Conservation (phyloP, 2,113 vertebrate genomes). For the Talpa occidentalis region DNA sequence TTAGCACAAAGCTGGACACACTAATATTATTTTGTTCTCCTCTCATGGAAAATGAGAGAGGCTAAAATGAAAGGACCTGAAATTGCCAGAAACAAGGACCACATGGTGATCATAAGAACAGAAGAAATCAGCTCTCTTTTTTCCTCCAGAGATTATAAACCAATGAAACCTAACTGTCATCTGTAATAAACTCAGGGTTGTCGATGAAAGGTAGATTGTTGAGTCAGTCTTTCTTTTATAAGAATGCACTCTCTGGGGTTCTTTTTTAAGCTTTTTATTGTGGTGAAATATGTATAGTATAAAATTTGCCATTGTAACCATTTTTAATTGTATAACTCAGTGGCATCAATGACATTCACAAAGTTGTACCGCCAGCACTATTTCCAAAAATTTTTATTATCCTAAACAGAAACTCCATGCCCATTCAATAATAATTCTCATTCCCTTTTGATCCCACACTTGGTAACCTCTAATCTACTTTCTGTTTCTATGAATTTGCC, state of each 20-base stretch:
- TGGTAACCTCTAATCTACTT: background rate
- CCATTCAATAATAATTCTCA: background rate
- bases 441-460: background rate
- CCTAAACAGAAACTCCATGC: background rate
- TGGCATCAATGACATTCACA: background rate
- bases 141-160: background rate
- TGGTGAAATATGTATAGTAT: background rate
- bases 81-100: background rate
- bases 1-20: background rate
- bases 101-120: background rate
- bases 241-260: background rate
- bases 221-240: background rate
- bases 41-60: background rate
- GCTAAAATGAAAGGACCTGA: background rate
- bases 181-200: background rate
- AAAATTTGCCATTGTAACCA: background rate
- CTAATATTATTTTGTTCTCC: background rate
- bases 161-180: background rate
- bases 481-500: background rate
- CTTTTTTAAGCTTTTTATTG: background rate
- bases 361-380: background rate
- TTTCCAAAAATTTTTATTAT: background rate
- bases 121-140: background rate
- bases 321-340: background rate
- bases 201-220: background rate